Base-by-base conservation (phyloP, 2,113 vertebrate species). In the Petrocephalus microphthalmus region DNA sequence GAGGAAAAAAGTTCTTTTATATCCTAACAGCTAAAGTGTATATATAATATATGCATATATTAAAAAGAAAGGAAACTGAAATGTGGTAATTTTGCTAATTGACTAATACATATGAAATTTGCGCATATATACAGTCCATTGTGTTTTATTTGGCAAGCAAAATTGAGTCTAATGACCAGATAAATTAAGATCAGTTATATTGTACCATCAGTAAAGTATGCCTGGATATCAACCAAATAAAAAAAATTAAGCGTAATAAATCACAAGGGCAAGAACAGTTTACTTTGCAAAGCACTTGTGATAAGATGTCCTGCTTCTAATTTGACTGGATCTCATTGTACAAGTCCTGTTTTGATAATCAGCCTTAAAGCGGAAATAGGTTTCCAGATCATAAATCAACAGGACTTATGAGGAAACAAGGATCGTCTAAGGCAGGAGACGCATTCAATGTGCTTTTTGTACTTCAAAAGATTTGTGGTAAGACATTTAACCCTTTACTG, bases 71-170 rank as follows among this genome's bases (percentile, higher is more conserved):
- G 13, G 54, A 85, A 84, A 42, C 49, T 8, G 56, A 81, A 89
- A 51, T 5, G 20, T 74, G 45, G 6, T 15, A 74, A 87, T 89
- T 78, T 86, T 89, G 88, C 88, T 85, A 29, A 49, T 89, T 57
- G 33, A 86, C 60, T 33, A 83, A 74, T 54, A 89, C 64, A 86
- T 74, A 86, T 51, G 49, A 84, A 45, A 67, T 89, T 37, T 85
- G 29, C 25, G 85, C 85, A 87, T 81, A 56, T 78, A 54, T 47
- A 89, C 47, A 86, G 53, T 89, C 71, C 71, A 37, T 78, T 78
- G 37, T 78, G 37, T 83, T 52, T 49, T 37, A 88, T 33, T 51
- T 51, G 53, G 56, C 84, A 25, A 64, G 10, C 84, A 56, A 53
- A 78, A 86, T 42, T 86, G n/a, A 60, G 45, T 33, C 86, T 49